These are phyloP conservation scores for Morbakka virulenta DNA, from an alignment of 30 jellyfish, hydroid and myxozoan genomes.

Conservation along the genomic window DNA sequence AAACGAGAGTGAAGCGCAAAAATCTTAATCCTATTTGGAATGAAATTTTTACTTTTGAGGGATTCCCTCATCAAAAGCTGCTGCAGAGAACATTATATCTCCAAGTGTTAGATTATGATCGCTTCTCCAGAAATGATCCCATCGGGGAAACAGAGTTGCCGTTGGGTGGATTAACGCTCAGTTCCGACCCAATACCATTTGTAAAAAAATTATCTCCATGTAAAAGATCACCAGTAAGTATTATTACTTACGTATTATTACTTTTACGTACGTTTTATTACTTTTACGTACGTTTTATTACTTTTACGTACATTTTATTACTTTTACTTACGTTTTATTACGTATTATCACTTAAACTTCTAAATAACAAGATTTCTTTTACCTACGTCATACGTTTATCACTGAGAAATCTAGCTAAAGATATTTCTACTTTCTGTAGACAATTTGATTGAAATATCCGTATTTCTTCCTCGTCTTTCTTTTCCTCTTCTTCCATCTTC, in stretches of 20 bases:
- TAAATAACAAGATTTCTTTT: neutral
- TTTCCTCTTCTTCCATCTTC: no score
- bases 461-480: no score
- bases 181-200: constrained; percentile 75
- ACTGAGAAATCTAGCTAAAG: no score
- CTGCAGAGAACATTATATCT: constrained; percentile 64
- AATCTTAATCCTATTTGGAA: constrained; percentile 81
- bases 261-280: no score
- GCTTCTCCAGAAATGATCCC: constrained; percentile 89
- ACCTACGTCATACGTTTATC: no score
- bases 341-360: neutral
- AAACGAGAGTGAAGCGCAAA: constrained; percentile 82
- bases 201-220: constrained; percentile 75
- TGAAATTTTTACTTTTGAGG: constrained; percentile 85
- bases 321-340: neutral
- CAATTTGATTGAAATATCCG: no score
- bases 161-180: constrained; percentile 57
- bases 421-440: no score
- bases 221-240: constrained; percentile 73
- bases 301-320: no score
- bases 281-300: no score
- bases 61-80: constrained; percentile 74
- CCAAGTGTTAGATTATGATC: constrained; percentile 90
- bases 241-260: neutral
- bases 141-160: constrained; percentile 78